A percentile compares a stretch with the other conserved stretches of the same genome.
Conservation (phyloP, 2,797 vertebrate species). For the Anas capensis region DNA sequence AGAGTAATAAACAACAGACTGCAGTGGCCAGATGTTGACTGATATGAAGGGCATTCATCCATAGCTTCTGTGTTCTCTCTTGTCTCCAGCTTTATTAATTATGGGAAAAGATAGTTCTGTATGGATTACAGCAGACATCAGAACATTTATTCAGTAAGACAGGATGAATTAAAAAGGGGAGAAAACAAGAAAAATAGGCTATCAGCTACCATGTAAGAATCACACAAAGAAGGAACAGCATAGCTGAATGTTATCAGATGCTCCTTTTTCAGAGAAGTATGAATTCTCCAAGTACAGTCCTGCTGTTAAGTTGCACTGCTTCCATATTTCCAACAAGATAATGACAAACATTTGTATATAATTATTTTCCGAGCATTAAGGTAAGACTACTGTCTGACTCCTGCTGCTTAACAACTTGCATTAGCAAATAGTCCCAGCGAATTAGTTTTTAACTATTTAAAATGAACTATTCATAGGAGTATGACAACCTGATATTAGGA, state of each 20-base stretch:
- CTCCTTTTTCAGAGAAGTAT: background rate
- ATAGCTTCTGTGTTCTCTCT: background rate
- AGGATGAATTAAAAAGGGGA: background rate
- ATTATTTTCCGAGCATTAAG: background rate
- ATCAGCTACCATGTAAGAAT: background rate
- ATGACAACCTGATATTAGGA: background rate
- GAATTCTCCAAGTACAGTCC: background rate
- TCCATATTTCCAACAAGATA: background rate
- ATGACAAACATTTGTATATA: background rate
- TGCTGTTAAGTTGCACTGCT: background rate
- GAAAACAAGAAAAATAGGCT: background rate
- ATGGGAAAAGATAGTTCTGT: background rate
- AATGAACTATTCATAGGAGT: background rate
- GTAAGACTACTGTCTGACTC: background rate
- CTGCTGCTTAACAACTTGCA: background rate
- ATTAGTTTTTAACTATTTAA: background rate
- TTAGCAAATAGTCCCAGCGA: background rate
- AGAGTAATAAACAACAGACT: background rate
- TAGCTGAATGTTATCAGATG: background rate
- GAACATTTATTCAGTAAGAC: background rate
- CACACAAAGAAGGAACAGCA: background rate
- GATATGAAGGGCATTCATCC: background rate
- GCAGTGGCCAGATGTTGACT: background rate
- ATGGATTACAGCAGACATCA: background rate
- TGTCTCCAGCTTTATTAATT: background rate